Evolutionary conservation across 2,888 invertebrate species (phyloP), one percentile per base, ranked within the genome.

Genomic region (Patella ulyssiponensis): DNA sequence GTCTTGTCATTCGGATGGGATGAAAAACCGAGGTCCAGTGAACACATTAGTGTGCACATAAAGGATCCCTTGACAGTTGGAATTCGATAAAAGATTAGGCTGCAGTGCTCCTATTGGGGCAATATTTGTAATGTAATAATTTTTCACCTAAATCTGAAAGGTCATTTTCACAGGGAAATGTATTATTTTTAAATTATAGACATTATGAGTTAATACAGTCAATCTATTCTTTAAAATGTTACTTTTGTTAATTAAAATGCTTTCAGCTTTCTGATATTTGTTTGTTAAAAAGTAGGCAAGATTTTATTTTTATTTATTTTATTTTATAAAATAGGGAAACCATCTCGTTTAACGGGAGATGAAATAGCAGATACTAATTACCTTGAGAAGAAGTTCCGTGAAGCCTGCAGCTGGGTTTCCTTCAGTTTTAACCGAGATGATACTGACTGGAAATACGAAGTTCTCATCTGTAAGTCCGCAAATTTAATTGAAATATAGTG

Each of bases 391-490:
- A 91, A 90, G 73, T 92, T 92, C 83, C 82, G 90, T 52, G 89
- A 91, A 77, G 88, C 90, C 0, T 92, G 92, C 83, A 89, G 90
- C 54, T 92, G 91, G 91, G 88, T 88, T 69, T 88, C 91, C 53
- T 92, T 92, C 83, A 91, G 91, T 12, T 88, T 91, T 76, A 90
- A 91, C 83, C 84, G 91, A 64, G 86, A 89, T 74, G 88, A 91
- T 71, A 87, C 86, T 15, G 86, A 91, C 77, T 92, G 92, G 92
- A 92, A 89, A 78, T 92, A 92, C 80, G 88, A 90, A 77, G 89
- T 90, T 12, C 88, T 91, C 78, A 89, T 92, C 23, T 85, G 91
- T 91, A 83, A 88, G 91, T 89, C 51, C 20, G 4, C 14, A 12
- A 51, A 73, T 27, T 27, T 3, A 15, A 15, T 23, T 23, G 15